Evolutionary conservation across 2,797 vertebrate species (phyloP).

Genomic region (Tangara arthus): DNA sequence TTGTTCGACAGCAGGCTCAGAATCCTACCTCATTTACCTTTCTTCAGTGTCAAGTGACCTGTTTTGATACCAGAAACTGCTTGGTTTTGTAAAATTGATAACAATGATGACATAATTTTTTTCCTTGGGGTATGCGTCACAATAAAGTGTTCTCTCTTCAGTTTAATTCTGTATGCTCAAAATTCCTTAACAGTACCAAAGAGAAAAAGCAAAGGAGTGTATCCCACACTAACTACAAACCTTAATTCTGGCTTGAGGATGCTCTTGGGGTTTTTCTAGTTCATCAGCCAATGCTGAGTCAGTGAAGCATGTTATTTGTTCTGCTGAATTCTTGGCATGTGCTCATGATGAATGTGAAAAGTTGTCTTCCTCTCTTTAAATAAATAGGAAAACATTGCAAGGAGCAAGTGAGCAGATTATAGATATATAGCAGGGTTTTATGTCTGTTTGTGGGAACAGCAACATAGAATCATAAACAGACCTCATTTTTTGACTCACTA

Average conservation of each 20-base stretch:
- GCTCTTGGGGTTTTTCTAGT: neutral
- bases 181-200: neutral
- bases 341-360: neutral
- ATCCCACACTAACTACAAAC: neutral
- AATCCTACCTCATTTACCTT: neutral
- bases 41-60: neutral
- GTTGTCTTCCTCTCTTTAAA: neutral
- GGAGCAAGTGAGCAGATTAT: neutral
- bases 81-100: neutral
- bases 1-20: neutral
- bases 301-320: neutral
- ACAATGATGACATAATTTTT: neutral
- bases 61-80: neutral
- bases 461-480: neutral
- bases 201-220: neutral
- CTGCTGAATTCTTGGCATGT: neutral
- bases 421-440: neutral
- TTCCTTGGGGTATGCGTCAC: rapidly evolving
- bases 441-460: neutral
- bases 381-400: neutral
- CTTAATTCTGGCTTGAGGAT: neutral
- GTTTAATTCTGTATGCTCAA: neutral
- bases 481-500: neutral
- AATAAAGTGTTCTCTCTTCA: neutral
- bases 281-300: neutral